Percentiles rank a stretch among this genome's conserved stretches.
Evolutionary conservation across 2,113 vertebrate genomes (phyloP).

Genomic region (Tinamus guttatus): DNA sequence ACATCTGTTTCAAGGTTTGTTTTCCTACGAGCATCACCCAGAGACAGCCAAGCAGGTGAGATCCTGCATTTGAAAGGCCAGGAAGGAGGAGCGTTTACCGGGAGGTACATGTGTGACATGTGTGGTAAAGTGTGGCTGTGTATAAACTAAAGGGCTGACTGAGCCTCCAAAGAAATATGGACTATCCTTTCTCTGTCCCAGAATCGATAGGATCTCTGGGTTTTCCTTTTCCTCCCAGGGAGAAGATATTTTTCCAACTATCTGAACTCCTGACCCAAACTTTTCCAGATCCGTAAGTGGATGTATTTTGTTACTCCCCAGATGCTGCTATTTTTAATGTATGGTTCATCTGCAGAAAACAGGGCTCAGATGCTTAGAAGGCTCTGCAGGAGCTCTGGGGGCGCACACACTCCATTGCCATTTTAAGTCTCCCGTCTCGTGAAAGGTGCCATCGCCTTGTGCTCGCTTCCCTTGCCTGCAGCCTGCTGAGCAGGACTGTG

Average conservation of each 20-base stretch:
- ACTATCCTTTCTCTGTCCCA: background rate
- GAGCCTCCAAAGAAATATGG: background rate
- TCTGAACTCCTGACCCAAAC: constrained; percentile 8
- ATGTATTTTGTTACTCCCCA: background rate
- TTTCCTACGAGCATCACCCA: background rate
- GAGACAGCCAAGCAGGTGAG: constrained; percentile 30
- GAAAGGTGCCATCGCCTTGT: background rate
- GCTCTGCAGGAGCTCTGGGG: background rate
- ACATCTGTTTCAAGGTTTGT: constrained; percentile 38
- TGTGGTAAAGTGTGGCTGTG: constrained; percentile 7
- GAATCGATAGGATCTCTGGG: background rate
- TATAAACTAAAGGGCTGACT: constrained; percentile 7
- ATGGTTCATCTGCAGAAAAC: background rate
- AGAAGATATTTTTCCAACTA: background rate
- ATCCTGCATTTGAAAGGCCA: constrained; percentile 9
- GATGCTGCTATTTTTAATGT: background rate
- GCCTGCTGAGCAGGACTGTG: background rate
- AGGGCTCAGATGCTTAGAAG: background rate
- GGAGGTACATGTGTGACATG: background rate
- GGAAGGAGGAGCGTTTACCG: constrained; percentile 4
- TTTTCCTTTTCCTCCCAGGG: background rate
- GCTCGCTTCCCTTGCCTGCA: background rate
- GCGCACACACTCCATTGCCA: background rate
- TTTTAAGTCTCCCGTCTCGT: background rate
- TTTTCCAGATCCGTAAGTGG: background rate